A percentile compares a stretch with the other conserved stretches of the same genome.
Conservation (phyloP, 2,888 invertebrate species). For the Didymodactylos carnosus region DNA sequence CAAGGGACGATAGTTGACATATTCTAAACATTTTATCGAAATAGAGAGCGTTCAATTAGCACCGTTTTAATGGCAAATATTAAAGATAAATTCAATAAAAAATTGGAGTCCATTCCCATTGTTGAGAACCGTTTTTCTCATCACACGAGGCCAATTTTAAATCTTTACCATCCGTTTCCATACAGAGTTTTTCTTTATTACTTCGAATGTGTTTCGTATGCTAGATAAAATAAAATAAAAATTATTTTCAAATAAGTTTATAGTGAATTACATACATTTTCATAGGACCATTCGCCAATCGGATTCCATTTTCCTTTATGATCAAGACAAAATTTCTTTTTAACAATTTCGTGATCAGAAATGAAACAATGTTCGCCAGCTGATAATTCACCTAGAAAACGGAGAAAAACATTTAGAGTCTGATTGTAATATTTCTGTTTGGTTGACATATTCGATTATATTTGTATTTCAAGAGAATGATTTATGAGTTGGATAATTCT, state of each 20-base stretch:
- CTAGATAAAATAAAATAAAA: background rate
- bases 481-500: no score
- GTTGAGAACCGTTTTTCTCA: conserved; percentile 61
- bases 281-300: conserved; percentile 54
- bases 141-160: conserved; percentile 63
- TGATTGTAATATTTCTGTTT: no score
- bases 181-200: conserved; percentile 22
- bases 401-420: conserved; percentile 74
- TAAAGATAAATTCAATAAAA: conserved; percentile 17
- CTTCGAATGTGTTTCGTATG: conserved; percentile 20
- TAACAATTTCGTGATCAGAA: conserved; percentile 54
- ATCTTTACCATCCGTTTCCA: conserved; percentile 36
- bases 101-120: conserved; percentile 62
- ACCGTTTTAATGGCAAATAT: background rate
- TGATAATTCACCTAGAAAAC: conserved; percentile 77
- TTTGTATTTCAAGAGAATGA: no score
- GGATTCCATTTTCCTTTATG: conserved; percentile 73
- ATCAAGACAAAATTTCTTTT: conserved; percentile 70
- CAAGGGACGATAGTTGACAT: no score
- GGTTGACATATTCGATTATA: no score
- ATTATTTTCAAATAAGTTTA: background rate
- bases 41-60: no score
- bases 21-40: no score
- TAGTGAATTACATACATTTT: conserved; percentile 43
- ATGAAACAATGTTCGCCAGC: conserved; percentile 88